Evolutionary conservation across 2,888 invertebrate species (phyloP).

Genomic region (Busseola fusca): DNA sequence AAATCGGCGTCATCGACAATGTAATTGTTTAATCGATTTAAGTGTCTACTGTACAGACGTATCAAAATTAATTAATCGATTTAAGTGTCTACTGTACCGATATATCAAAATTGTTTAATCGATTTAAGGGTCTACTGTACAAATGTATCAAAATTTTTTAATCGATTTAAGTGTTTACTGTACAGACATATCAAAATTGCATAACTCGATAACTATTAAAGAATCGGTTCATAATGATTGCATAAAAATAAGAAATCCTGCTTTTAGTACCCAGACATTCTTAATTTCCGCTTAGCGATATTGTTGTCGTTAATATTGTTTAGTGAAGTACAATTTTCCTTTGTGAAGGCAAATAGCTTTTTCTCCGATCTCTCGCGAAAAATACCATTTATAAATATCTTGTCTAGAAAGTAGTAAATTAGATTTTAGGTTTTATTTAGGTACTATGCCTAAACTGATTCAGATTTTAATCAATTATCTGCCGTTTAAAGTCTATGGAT

Average conservation of each 20-base stretch:
- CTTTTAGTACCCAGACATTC: constrained; percentile 12
- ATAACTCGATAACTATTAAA: too few relatives aligned
- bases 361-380: not conserved
- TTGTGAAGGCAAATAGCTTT: not conserved
- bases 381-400: not conserved
- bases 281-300: constrained; percentile 28
- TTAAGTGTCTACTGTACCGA: too few relatives aligned
- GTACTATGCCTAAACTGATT: not conserved
- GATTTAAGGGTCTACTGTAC: too few relatives aligned
- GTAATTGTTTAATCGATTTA: not conserved
- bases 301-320: constrained; percentile 20
- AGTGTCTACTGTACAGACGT: not conserved
- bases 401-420: not conserved
- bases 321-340: not conserved
- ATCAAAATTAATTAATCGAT: not conserved
- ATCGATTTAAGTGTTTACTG: too few relatives aligned
- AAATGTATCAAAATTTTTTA: too few relatives aligned
- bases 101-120: too few relatives aligned
- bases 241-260: constrained; percentile 12
- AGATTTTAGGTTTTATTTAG: not conserved
- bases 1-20: not conserved
- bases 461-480: not conserved
- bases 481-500: not conserved
- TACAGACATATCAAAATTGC: too few relatives aligned
- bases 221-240: constrained; percentile 7